Percentiles rank a stretch among this genome's conserved stretches.
phyloP scores from a whole-genome alignment of 2,113 vertebrate genomes.

The Turnix velox region DNA sequence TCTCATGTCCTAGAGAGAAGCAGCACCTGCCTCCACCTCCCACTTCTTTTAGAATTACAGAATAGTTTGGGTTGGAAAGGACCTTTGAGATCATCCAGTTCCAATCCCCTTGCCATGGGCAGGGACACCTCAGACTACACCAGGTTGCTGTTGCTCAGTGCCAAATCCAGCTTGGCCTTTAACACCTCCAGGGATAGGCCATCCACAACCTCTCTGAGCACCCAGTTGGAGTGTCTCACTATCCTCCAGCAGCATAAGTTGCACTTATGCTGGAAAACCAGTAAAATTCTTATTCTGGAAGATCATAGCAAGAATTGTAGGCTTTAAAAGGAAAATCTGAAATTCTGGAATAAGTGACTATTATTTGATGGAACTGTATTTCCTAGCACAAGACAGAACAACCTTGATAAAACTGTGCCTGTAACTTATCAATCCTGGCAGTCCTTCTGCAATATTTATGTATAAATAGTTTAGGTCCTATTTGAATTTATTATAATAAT shows the following conservation, averaged over 20 bases:
- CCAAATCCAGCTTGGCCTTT: too few relatives aligned
- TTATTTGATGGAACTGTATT: not conserved
- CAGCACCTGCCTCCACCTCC: not conserved
- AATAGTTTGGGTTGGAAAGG: too few relatives aligned
- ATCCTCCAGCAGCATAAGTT: not conserved
- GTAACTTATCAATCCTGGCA: not conserved
- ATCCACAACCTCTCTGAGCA: too few relatives aligned
- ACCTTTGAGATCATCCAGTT: too few relatives aligned
- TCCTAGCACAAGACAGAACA: not conserved
- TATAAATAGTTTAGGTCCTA: too few relatives aligned
- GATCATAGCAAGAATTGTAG: not conserved
- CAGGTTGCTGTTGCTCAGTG: too few relatives aligned
- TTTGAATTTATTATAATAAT: too few relatives aligned
- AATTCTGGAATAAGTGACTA: not conserved
- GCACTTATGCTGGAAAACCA: not conserved
- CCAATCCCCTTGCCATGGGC: too few relatives aligned
- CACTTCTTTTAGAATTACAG: too few relatives aligned
- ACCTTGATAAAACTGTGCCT: not conserved
- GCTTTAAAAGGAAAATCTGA: rapidly evolving
- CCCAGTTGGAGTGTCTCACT: too few relatives aligned
- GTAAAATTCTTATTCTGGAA: not conserved
- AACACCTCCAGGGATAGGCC: too few relatives aligned
- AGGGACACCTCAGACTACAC: too few relatives aligned
- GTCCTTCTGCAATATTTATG: not conserved
- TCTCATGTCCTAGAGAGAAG: not conserved